Percentiles rank a stretch among this genome's conserved stretches.
phyloP scores from a whole-genome alignment of 1,140 invertebrate genomes.

The Eumeta japonica region DNA sequence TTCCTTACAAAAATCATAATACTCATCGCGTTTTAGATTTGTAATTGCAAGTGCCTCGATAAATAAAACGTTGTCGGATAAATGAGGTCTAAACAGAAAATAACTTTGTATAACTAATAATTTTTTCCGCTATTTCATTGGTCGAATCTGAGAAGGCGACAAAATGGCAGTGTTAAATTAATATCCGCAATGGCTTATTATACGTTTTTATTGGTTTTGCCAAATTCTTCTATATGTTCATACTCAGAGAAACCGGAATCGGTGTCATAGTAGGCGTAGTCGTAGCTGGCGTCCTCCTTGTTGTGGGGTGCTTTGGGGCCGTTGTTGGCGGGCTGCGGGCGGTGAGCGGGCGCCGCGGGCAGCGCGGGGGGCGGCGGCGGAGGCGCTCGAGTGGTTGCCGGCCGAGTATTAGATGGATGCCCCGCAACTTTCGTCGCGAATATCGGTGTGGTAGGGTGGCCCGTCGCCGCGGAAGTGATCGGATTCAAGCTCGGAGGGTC shows the following conservation, averaged over 20 bases:
- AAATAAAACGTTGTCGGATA: no score
- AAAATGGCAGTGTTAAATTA: no score
- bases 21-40: no score
- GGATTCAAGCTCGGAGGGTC: conserved; percentile 15
- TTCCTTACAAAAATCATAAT: no score
- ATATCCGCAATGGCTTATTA: no score
- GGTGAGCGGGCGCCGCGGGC: conserved; percentile 25
- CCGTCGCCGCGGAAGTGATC: conserved; percentile 15
- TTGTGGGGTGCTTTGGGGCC: no score
- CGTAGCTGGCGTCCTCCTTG: conserved; percentile 64
- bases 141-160: no score
- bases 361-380: conserved; percentile 24
- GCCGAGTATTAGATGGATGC: conserved; percentile 13
- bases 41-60: no score
- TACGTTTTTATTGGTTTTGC: conserved; percentile 52
- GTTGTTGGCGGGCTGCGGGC: conserved; percentile 23
- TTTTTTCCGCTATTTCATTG: no score
- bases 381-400: conserved; percentile 12
- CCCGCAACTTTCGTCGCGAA: no score
- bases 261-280: conserved; percentile 68
- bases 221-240: conserved; percentile 57
- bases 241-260: conserved; percentile 56
- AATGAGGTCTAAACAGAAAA: no score
- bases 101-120: no score
- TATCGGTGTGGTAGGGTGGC: conserved; percentile 20